Base-by-base conservation (phyloP, 2,888 invertebrate genomes). In the Phanerotoma sp. region DNA sequence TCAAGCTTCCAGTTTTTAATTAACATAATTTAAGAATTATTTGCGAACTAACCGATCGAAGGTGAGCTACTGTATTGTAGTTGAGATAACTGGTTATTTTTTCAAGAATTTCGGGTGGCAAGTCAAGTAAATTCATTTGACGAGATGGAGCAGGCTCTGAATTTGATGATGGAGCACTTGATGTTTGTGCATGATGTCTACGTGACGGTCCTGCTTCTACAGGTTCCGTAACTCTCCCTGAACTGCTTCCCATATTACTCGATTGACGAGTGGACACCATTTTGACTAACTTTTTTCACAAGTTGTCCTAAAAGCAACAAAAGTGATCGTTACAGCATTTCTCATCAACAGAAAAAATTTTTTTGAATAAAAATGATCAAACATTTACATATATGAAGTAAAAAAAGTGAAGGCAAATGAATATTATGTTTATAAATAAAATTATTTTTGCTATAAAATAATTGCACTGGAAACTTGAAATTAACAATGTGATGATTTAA, bases 61-160 rank as follows among this genome's bases (percentile, higher is more conserved):
- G 78, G 71, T 89, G 88, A 56, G 89, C 88, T 65, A 91, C 84
- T 72, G 83, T 85, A 76, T 90, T 91, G 78, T 84, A 93, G 64
- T 86, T 85, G 68, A 90, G 76, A 71, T 85, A 86, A 61, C 86
- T 81, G 66, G 91, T 84, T 64, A 92, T 88, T 77, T 90, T 91
- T 72, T 89, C 88, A 58, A 91, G 78, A 62, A 93, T 80, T 80
- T 93, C 93, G 64, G 84, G 82, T 18, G 93, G 93, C 70, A 93
- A 78, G 77, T 92, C 87, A 61, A 90, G 78, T 57, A 92, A 75
- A 70, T 79, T 76, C 21, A 77, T 51, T 22, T 65, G 64, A 38
- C 66, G 60, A 25, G 52, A 55, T 21, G 66, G 22, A 18, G 65
- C 58, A 50, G 70, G 58, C 66, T 62, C 58, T 65, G 40, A 41